Base-by-base conservation (phyloP, 2,888 invertebrate genomes). In the Pseudococcus longispinus region DNA sequence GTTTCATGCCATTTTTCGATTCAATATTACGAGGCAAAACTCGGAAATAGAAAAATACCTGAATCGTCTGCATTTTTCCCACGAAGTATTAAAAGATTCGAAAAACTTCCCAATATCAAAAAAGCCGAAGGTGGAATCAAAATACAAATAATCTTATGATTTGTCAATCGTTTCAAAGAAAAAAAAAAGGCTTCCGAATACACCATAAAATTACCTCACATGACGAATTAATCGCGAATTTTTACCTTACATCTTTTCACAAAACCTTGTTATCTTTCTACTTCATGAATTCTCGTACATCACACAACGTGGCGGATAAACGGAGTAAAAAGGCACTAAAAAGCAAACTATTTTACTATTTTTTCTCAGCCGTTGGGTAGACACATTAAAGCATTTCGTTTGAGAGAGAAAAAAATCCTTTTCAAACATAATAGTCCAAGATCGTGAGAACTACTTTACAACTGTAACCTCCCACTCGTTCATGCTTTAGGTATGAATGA, bases 391-490 rank as follows among this genome's bases (percentile, higher is more conserved):
- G 20, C 77, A 80, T 80, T 80, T 80, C 77, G 77, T 9, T 42
- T 80, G 20, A 29, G 29, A 80, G 8, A 26, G 13, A 80, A 80
- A 80, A 80, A 80, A 80, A 80, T 80, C 77, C 42, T 42, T 80
- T 80, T 80, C 37, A 4, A 80, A 20, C 42, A 80, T 42, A 80
- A 80, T 80, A 80, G 77, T 80, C 42, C 8, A 6, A 6, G 42
- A 29, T 80, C 77, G 77, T 80, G 77, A 80, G 77, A 80, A 80
- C 77, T 42, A 80, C 42, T 42, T 80, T 13, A 20, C 15, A 20
- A 80, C 42, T n/a, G 77, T 42, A 80, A 42, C 42, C 42, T 80
- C 77, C 77, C 77, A 80, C 77, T 80, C 77, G 37, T 42, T 42
- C 13, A 18, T n/a, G 42, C 29, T 80, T 20, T 42, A 80, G 77